Base-by-base conservation (phyloP, 2,888 invertebrate species). In the Oligia strigilis region DNA sequence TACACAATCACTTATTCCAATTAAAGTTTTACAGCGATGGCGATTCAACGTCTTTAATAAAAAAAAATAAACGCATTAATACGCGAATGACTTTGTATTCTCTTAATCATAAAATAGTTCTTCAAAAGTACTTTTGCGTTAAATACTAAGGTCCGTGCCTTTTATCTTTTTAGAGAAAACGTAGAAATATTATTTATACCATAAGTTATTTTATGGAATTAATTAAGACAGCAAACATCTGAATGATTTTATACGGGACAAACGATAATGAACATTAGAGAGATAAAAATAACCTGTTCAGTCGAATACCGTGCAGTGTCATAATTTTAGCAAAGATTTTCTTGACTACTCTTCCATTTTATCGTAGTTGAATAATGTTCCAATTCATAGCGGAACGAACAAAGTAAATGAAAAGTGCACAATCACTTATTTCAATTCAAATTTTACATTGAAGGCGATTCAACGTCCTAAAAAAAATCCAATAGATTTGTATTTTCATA, bases 31-130 rank as follows among this genome's bases (percentile, higher is more conserved):
- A 43, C 46, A 64, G 9, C 58, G 29, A 72, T 11, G 1, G 46
- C 19, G 5, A 64, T 23, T 58, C 40, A 19, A 52, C 29, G 0
- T 49, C 9, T 67, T 76, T 43, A n/a, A 49, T 77, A n/a, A n/a
- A n/a, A n/a, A n/a, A n/a, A n/a, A n/a, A n/a, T 11, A 67, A 58
- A 71, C n/a, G 36, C 9, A 23, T 43, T 43, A 67, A 82, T 72
- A 19, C 5, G 72, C 8, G 29, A 65, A 67, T 19, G 46, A 66
- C 43, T 58, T 78, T 58, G 36, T 72, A 69, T 77, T 85, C 79
- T 81, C 36, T 78, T 70, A 79, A 80, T 81, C n/a, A n/a, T n/a
- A 36, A 79, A 81, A 80, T 85, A 82, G 82, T 83, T 81, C 46
- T 72, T 46, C 11, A 72, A 76, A 78, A 82, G 74, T 64, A 62